These are phyloP conservation scores for Dromas ardeola DNA, from an alignment of 2,113 vertebrate genomes.

Conservation along the genomic window DNA sequence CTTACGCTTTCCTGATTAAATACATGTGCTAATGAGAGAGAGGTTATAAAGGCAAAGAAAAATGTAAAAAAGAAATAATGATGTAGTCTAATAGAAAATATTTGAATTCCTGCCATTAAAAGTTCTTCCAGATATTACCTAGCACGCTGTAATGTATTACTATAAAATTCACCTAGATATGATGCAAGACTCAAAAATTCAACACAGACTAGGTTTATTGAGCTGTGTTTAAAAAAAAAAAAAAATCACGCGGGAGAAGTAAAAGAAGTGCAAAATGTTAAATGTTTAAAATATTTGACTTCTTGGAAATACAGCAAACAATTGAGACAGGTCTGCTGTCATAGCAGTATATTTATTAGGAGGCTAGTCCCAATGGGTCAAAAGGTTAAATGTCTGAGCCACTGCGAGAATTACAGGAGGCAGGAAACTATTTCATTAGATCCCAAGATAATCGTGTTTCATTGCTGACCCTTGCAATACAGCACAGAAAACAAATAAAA, in stretches of 20 bases:
- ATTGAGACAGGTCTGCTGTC: neutral
- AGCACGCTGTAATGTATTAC: neutral
- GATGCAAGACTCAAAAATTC: neutral
- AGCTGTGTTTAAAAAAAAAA: neutral
- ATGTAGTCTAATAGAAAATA: neutral
- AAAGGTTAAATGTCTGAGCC: conserved; percentile 51
- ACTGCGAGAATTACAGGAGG: neutral
- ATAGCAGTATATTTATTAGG: conserved; percentile 6
- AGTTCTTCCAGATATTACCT: neutral
- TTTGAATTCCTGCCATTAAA: neutral
- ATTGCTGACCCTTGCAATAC: neutral
- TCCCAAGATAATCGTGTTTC: conserved; percentile 37
- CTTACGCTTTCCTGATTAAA: neutral
- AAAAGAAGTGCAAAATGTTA: neutral
- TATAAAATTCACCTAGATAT: neutral
- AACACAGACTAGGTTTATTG: neutral
- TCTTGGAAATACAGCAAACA: neutral
- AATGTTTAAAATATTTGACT: neutral
- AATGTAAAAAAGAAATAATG: neutral
- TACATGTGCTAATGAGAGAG: neutral
- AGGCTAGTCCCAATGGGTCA: neutral
- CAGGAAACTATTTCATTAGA: conserved; percentile 50
- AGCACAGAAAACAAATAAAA: neutral
- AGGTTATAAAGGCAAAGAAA: neutral
- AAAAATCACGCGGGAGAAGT: accelerated